Evolutionary conservation across 2,113 vertebrate species (phyloP), one percentile per base, ranked within the genome.

Genomic region (Osmerus mordax): DNA sequence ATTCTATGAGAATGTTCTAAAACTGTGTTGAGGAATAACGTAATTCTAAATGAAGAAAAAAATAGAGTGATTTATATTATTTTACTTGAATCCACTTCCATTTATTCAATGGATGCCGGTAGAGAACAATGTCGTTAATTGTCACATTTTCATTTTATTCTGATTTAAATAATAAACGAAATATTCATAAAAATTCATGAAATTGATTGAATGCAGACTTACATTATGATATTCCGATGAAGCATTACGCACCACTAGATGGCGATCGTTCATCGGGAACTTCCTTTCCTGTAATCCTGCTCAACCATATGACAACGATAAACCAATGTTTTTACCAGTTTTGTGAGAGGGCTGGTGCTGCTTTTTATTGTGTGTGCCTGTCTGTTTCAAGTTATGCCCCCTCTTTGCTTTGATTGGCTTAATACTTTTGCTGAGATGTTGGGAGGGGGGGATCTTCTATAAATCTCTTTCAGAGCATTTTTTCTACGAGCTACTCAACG

Each of bases 31-130:
- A 78, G 78, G 79, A 82, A 32, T 28, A 73, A 74, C 58, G 65
- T 47, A 47, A 47, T 47, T 74, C 65, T 74, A n/a, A 21, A 73
- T 16, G 14, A 68, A 68, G 11, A 55, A 14, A 87, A 82, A 77
- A 81, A 83, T 86, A 73, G 87, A 84, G 85, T 89, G 41, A 47
- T 90, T 89, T 88, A 78, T 91, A 87, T 89, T 75, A 69, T 71
- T 77, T 82, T 85, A 86, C 81, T 47, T 47, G 41, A 47, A 47
- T 47, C 41, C 41, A 47, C 41, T 47, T 47, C 41, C 41, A 47
- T 47, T 12, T 11, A 47, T 56, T 56, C 54, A 56, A 56, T 56
- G n/a, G 54, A 56, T 56, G 54, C 54, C 80, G 79, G 72, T 82
- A 61, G 80, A 87, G 80, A 70, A 77, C 66, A 70, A 60, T 74